phyloP scores from a whole-genome alignment of 2,888 invertebrate species.

The Pterostichus niger region DNA sequence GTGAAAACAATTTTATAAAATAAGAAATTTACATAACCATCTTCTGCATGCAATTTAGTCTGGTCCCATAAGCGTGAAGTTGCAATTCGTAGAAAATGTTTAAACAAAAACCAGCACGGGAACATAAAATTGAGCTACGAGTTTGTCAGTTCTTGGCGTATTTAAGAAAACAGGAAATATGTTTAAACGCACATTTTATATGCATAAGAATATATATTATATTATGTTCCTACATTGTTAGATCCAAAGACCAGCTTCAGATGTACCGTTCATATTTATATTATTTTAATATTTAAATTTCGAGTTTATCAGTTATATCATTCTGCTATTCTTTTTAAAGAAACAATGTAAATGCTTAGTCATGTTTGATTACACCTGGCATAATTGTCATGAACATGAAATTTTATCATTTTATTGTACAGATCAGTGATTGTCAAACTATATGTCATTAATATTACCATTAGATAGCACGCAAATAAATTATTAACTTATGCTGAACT shows the following conservation, averaged over 20 bases:
- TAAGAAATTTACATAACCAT: slow-evolving; percentile 23
- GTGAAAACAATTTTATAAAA: slow-evolving; percentile 32
- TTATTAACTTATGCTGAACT: too few relatives aligned
- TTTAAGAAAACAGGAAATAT: neutral
- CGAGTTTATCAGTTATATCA: slow-evolving; percentile 3
- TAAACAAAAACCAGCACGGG: slow-evolving; percentile 11
- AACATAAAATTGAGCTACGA: slow-evolving; percentile 3
- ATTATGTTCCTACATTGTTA: slow-evolving; percentile 16
- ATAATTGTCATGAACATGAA: neutral
- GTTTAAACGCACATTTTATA: slow-evolving; percentile 34
- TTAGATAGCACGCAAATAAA: too few relatives aligned
- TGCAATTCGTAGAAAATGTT: slow-evolving; percentile 26
- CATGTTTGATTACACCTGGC: slow-evolving; percentile 4
- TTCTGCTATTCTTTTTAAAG: slow-evolving; percentile 21
- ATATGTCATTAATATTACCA: too few relatives aligned
- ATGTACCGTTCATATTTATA: slow-evolving; percentile 55
- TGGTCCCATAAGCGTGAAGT: slow-evolving; percentile 64
- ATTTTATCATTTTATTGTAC: neutral
- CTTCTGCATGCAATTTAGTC: slow-evolving; percentile 60
- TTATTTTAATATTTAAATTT: slow-evolving; percentile 16
- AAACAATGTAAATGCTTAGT: slow-evolving; percentile 32
- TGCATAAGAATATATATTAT: slow-evolving; percentile 45
- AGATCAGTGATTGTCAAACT: slow-evolving; percentile 15
- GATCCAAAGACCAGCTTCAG: slow-evolving; percentile 65
- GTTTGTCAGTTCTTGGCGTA: slow-evolving; percentile 22